Evolutionary conservation across 2,797 vertebrate species (phyloP).

Genomic region (Liasis olivaceus): DNA sequence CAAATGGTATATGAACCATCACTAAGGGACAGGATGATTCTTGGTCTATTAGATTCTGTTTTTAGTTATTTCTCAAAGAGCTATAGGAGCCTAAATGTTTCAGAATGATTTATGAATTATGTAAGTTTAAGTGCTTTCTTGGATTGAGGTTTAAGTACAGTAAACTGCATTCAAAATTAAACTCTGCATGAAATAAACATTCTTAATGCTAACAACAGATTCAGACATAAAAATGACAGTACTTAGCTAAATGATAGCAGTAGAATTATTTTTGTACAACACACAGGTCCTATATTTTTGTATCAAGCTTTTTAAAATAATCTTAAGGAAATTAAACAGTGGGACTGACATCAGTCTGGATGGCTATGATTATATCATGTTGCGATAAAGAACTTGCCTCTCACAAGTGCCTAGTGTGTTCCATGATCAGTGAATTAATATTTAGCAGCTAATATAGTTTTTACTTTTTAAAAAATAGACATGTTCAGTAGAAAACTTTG

Average conservation of each 20-base stretch:
- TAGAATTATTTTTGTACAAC: not conserved
- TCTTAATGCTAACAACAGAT: not conserved
- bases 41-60: not conserved
- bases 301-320: not conserved
- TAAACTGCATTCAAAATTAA: not conserved
- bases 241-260: not conserved
- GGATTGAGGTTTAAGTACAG: not conserved
- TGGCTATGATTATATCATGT: not conserved
- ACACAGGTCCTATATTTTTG: not conserved
- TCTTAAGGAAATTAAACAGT: not conserved
- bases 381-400: not conserved
- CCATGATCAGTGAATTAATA: not conserved
- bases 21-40: not conserved
- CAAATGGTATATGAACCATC: not conserved
- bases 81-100: constrained; percentile 5
- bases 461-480: not conserved
- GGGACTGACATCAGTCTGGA: not conserved
- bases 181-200: not conserved
- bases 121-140: constrained; percentile 26
- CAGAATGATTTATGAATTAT: constrained; percentile 42
- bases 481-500: not conserved
- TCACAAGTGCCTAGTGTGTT: not conserved
- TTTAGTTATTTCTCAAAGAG: constrained; percentile 17
- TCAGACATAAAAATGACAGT: not conserved
- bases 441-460: not conserved